Evolutionary conservation across 2,113 vertebrate genomes (phyloP).

Genomic region (Chlorodrepanis virens): DNA sequence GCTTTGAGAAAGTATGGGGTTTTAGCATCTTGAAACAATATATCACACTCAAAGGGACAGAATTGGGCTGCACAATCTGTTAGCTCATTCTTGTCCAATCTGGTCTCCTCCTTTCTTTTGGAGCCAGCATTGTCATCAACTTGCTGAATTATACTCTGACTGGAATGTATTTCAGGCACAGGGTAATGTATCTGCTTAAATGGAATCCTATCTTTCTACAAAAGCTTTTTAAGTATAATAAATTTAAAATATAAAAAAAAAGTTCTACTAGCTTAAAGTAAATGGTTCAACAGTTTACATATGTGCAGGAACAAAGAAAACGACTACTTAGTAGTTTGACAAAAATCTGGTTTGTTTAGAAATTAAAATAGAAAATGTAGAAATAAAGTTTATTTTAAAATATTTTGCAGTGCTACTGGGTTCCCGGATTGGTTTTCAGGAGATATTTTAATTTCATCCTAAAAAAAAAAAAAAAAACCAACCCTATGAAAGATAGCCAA

Average conservation of each 20-base stretch:
- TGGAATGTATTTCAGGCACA: constrained; percentile 82
- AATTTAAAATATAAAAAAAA: constrained; percentile 74
- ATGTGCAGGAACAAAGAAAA: constrained; percentile 67
- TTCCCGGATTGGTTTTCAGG: neutral
- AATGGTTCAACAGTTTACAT: constrained; percentile 78
- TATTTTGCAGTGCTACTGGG: neutral
- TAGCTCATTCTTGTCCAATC: constrained; percentile 86
- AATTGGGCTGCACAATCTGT: constrained; percentile 82
- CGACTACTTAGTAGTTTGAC: constrained; percentile 39
- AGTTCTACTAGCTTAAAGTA: constrained; percentile 75
- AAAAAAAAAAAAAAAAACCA: neutral
- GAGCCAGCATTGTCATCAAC: constrained; percentile 83
- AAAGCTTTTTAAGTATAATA: constrained; percentile 82
- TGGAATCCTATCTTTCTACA: constrained; percentile 81
- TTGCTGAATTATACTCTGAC: constrained; percentile 83
- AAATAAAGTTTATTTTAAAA: constrained; percentile 2
- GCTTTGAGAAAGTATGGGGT: constrained; percentile 79
- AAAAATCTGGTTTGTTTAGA: constrained; percentile 36
- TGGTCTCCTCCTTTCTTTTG: constrained; percentile 84
- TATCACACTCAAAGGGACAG: constrained; percentile 84
- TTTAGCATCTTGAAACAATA: constrained; percentile 86
- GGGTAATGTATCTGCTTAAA: constrained; percentile 83
- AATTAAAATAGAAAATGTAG: constrained; percentile 30
- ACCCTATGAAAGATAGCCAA: neutral
- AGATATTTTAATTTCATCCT: neutral